These are phyloP conservation scores for Acanthaster planci DNA, from an alignment of 35 echinoderm and acorn worm genomes.

Conservation along the genomic window DNA sequence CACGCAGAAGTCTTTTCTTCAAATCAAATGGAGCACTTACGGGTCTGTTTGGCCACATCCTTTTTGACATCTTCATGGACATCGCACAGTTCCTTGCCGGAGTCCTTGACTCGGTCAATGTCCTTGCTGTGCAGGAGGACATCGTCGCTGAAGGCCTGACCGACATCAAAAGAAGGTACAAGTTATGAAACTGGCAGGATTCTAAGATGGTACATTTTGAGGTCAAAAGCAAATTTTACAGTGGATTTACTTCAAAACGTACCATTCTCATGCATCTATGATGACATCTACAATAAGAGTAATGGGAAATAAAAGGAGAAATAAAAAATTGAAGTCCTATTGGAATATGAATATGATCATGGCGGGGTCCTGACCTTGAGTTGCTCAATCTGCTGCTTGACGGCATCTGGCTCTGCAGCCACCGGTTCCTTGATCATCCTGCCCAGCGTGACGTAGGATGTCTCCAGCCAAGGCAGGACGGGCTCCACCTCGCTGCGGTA, in stretches of 20 bases:
- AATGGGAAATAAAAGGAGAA: no score
- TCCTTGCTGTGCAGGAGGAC: constrained; percentile 87
- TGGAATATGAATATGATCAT: no score
- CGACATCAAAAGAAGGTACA: background rate
- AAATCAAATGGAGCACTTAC: constrained; percentile 43
- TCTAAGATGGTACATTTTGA: no score
- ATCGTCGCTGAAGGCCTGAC: constrained; percentile 79
- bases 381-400: constrained; percentile 86
- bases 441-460: constrained; percentile 54
- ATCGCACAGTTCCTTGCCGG: constrained; percentile 78
- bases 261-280: background rate
- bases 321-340: no score
- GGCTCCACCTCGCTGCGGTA: constrained; percentile 70
- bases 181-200: no score
- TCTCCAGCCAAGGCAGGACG: constrained; percentile 83
- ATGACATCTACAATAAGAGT: no score
- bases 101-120: constrained; percentile 74
- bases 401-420: constrained; percentile 71
- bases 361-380: constrained; percentile 30
- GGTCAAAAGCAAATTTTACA: no score
- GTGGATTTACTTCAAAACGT: background rate
- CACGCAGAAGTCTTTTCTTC: no score
- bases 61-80: constrained; percentile 88
- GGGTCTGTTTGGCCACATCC: constrained; percentile 75
- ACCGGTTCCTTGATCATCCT: constrained; percentile 74